Conservation (phyloP, 2,113 vertebrate genomes). For the Danionella cerebrum region DNA sequence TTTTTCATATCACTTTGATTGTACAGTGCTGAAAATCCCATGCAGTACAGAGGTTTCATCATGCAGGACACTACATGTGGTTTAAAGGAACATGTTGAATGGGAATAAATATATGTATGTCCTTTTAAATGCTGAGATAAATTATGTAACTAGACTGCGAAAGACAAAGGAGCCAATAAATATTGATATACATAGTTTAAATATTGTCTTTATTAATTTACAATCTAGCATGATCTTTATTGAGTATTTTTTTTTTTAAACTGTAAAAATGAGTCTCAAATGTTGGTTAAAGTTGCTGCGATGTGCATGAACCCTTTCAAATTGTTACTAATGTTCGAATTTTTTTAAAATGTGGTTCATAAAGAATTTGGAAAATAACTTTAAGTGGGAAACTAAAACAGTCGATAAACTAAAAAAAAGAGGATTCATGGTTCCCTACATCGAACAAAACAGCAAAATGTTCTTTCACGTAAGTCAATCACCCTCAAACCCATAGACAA, state of each 20-base stretch:
- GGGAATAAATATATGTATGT: constrained; percentile 61
- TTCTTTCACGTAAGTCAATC: too few species aligned
- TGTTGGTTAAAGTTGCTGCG: too few species aligned
- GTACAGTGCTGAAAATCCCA: constrained; percentile 51
- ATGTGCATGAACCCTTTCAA: too few species aligned
- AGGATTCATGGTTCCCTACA: too few species aligned
- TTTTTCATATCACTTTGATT: constrained; percentile 53
- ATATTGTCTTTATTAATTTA: neutral
- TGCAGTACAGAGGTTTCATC: constrained; percentile 45
- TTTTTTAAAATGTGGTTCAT: too few species aligned
- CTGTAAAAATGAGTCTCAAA: too few species aligned
- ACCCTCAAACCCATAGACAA: too few species aligned
- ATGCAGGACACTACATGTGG: constrained; percentile 47
- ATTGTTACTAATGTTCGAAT: too few species aligned
- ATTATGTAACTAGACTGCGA: constrained; percentile 53
- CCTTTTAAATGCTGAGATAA: constrained; percentile 54
- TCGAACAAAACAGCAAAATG: too few species aligned
- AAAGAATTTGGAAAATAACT: too few species aligned
- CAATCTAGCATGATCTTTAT: neutral
- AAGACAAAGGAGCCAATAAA: constrained; percentile 58
- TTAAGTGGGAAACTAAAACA: too few species aligned
- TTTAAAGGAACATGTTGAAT: constrained; percentile 47
- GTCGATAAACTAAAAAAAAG: too few species aligned
- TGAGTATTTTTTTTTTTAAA: neutral
- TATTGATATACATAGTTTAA: constrained; percentile 50